These are phyloP conservation scores for Drosophila subpulchrella DNA, from an alignment of 1,140 invertebrate species.

Conservation along the genomic window DNA sequence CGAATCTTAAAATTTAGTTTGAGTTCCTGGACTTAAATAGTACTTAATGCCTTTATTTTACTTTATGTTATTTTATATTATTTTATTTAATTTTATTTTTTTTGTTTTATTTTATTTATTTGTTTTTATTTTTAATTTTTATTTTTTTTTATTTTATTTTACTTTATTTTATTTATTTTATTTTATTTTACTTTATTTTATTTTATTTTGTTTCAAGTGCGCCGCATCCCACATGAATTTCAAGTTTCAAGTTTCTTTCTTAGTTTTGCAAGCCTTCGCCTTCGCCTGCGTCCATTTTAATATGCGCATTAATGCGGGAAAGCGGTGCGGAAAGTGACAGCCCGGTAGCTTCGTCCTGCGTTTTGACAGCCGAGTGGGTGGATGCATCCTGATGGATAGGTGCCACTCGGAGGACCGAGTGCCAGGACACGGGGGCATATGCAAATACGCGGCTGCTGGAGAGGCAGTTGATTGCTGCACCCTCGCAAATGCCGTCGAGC, in stretches of 20 bases:
- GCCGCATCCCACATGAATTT: constrained; percentile 32
- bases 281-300: constrained; percentile 59
- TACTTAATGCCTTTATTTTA: background rate
- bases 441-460: constrained; percentile 63
- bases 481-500: constrained; percentile 1
- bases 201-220: constrained; percentile 1
- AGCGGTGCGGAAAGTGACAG: constrained; percentile 73
- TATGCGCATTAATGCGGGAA: constrained; percentile 77
- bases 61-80: too few relatives aligned
- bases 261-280: constrained; percentile 52
- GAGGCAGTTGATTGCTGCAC: constrained; percentile 64
- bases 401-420: background rate
- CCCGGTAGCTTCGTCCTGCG: constrained; percentile 27
- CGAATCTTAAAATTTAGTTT: background rate
- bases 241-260: too few relatives aligned
- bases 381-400: constrained; percentile 3
- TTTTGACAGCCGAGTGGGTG: constrained; percentile 7
- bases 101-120: too few relatives aligned
- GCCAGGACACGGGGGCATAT: constrained; percentile 25
- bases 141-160: too few relatives aligned
- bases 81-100: too few relatives aligned
- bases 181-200: too few relatives aligned
- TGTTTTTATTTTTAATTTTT: too few relatives aligned
- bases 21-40: too few relatives aligned
- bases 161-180: too few relatives aligned